Conservation (phyloP, 2,888 invertebrate species). For the Latrodectus hesperus region DNA sequence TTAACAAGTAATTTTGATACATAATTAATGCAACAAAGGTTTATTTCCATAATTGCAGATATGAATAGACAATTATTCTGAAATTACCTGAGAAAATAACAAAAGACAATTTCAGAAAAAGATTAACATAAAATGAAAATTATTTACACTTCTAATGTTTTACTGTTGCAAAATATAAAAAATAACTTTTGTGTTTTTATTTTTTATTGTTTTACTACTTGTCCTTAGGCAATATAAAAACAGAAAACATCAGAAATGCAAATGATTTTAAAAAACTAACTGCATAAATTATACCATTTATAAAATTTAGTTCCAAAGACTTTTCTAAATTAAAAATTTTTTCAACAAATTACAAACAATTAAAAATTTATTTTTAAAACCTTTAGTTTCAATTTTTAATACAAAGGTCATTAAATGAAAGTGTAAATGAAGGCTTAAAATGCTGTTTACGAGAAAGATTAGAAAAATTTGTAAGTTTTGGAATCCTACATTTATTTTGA, state of each 20-base stretch:
- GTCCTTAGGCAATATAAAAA: not conserved
- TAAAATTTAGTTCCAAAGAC: constrained; percentile 21
- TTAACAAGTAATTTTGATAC: too few relatives aligned
- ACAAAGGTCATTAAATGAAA: too few relatives aligned
- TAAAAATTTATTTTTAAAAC: too few relatives aligned
- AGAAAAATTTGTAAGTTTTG: too few relatives aligned
- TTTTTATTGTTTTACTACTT: not conserved
- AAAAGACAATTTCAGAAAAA: not conserved
- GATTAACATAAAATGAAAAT: not conserved
- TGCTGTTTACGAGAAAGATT: too few relatives aligned
- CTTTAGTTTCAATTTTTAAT: too few relatives aligned
- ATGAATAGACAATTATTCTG: not conserved
- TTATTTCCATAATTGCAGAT: not conserved
- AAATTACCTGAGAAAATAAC: not conserved
- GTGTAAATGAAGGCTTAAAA: too few relatives aligned
- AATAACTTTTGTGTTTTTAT: too few relatives aligned
- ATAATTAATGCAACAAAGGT: too few relatives aligned
- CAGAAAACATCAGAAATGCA: not conserved
- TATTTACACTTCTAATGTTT: not conserved
- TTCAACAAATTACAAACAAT: not conserved
- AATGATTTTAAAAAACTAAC: constrained; percentile 6
- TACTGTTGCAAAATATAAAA: not conserved
- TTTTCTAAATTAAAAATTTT: not conserved
- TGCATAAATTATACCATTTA: not conserved
- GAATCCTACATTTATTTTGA: too few relatives aligned